Evolutionary conservation across 1,140 invertebrate genomes (phyloP).

Genomic region (Zaprionus ghesquierei): DNA sequence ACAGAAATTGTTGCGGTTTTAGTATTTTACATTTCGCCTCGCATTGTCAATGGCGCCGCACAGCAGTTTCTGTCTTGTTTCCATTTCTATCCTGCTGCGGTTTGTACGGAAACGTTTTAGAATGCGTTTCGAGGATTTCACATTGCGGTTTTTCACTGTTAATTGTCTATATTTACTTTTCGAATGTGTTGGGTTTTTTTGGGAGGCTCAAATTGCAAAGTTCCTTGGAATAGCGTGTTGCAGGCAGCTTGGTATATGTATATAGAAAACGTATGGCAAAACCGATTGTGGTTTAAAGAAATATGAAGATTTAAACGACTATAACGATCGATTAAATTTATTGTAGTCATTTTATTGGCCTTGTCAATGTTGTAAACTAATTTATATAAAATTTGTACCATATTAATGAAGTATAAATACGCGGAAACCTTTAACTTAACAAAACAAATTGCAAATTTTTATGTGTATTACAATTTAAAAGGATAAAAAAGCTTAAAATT

Average conservation of each 20-base stretch:
- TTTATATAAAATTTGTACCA: not conserved
- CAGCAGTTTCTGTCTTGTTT: constrained; percentile 37
- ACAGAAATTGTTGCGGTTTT: constrained; percentile 38
- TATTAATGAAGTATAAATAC: too few relatives aligned
- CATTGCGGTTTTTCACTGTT: constrained; percentile 26
- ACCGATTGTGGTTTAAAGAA: not conserved
- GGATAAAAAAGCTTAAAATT: too few relatives aligned
- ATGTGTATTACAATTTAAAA: too few relatives aligned
- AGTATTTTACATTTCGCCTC: constrained; percentile 62
- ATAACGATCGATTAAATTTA: not conserved
- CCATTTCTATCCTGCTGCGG: constrained; percentile 50
- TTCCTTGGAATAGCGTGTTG: not conserved
- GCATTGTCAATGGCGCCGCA: constrained; percentile 56
- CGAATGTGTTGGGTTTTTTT: not conserved
- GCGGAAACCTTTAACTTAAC: too few relatives aligned
- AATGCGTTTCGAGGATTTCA: constrained; percentile 37
- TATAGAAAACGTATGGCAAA: not conserved
- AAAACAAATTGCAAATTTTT: too few relatives aligned
- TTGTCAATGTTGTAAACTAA: not conserved
- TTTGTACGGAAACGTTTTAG: constrained; percentile 40
- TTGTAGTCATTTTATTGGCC: too few relatives aligned
- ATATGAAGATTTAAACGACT: not conserved
- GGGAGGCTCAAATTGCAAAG: not conserved
- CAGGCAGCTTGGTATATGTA: not conserved
- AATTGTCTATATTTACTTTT: constrained; percentile 4